Percentiles rank a stretch among this genome's conserved stretches.
phyloP scores from a whole-genome alignment of 2,113 vertebrate species.

The Ellobius talpinus region DNA sequence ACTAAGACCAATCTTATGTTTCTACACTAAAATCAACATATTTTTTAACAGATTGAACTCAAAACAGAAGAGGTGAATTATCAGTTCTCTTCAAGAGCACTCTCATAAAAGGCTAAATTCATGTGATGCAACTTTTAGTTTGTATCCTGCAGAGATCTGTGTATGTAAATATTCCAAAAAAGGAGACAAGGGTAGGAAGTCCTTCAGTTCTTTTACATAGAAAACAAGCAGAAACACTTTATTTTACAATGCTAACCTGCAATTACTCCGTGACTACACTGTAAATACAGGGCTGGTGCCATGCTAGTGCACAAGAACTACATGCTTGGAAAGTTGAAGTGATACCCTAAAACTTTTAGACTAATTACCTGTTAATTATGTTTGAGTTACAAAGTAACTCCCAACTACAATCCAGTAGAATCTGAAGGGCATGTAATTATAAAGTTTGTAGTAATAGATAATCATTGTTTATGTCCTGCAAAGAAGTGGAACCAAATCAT shows the following conservation, averaged over 20 bases:
- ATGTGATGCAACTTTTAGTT: constrained; percentile 95
- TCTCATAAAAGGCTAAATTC: constrained; percentile 93
- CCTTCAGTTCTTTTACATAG: constrained; percentile 93
- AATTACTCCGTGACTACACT: constrained; percentile 89
- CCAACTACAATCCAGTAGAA: constrained; percentile 84
- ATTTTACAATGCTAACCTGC: constrained; percentile 92
- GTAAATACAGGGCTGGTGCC: constrained; percentile 87
- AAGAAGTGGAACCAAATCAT: constrained; percentile 92
- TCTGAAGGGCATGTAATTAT: constrained; percentile 83
- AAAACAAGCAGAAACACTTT: constrained; percentile 93
- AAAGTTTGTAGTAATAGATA: constrained; percentile 88
- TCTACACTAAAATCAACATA: neutral
- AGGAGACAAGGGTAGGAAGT: constrained; percentile 78
- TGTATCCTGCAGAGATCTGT: constrained; percentile 97
- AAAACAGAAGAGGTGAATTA: constrained; percentile 97
- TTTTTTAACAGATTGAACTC: constrained; percentile 89
- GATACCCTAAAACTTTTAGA: constrained; percentile 83
- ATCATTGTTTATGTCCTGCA: constrained; percentile 90
- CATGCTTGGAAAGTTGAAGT: constrained; percentile 85
- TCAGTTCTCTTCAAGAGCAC: constrained; percentile 98
- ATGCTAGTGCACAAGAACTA: constrained; percentile 84
- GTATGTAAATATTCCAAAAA: constrained; percentile 95
- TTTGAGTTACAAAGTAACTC: constrained; percentile 88
- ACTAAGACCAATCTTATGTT: neutral
- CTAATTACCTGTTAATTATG: constrained; percentile 85